Conservation (phyloP, 1,140 invertebrate genomes). For the Calosoma granatense region DNA sequence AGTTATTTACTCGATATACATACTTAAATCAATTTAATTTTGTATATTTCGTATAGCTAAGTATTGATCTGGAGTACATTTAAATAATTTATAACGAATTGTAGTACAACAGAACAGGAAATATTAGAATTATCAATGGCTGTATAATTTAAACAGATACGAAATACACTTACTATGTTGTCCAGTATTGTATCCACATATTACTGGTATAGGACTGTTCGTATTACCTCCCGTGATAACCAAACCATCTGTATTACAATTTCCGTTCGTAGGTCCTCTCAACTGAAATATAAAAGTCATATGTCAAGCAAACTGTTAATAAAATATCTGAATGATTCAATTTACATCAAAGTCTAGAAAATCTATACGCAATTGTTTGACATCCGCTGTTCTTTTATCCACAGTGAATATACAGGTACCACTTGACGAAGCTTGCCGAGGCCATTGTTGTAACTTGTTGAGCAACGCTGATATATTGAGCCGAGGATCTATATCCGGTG, state of each 20-base stretch:
- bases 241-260: slow-evolving; percentile 56
- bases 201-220: slow-evolving; percentile 52
- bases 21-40: too few relatives aligned
- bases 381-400: slow-evolving; percentile 43
- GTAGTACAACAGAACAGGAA: too few relatives aligned
- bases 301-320: slow-evolving; percentile 4
- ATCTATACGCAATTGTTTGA: slow-evolving; percentile 57
- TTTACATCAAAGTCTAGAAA: slow-evolving; percentile 57
- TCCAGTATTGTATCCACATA: slow-evolving; percentile 65
- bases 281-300: slow-evolving; percentile 39
- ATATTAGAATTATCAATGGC: too few relatives aligned
- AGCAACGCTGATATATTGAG: neutral
- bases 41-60: too few relatives aligned
- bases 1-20: too few relatives aligned
- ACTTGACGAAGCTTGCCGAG: slow-evolving; percentile 24
- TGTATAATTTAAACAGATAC: too few relatives aligned
- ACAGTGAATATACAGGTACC: slow-evolving; percentile 50
- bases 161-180: slow-evolving; percentile 53
- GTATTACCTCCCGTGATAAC: slow-evolving; percentile 56
- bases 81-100: too few relatives aligned
- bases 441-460: neutral
- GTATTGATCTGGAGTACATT: neutral
- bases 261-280: slow-evolving; percentile 51
- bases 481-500: slow-evolving; percentile 24
- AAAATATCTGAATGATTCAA: slow-evolving; percentile 7